Percentiles rank a stretch among this genome's conserved stretches.
These are phyloP conservation scores for Brachionus rubens DNA, from an alignment of 1,140 invertebrate species.

Conservation along the genomic window DNA sequence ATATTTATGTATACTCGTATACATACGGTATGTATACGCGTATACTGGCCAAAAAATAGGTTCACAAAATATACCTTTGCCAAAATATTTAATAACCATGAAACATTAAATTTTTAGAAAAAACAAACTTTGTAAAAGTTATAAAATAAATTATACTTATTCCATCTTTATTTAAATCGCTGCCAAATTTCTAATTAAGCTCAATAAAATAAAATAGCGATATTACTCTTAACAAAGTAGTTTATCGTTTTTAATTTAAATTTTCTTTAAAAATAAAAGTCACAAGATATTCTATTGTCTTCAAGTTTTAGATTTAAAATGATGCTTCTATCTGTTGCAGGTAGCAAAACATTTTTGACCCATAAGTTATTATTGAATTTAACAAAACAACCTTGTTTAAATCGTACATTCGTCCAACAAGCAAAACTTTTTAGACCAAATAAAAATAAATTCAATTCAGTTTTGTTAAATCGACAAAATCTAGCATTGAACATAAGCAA, in stretches of 20 bases:
- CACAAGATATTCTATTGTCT: not conserved
- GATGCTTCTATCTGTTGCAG: not conserved
- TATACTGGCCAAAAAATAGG: too few relatives aligned
- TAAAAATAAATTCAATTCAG: constrained; percentile 21
- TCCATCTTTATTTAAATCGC: too few relatives aligned
- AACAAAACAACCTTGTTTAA: not conserved
- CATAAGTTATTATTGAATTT: not conserved
- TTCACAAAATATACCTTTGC: too few relatives aligned
- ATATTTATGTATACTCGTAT: too few relatives aligned
- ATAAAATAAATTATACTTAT: too few relatives aligned
- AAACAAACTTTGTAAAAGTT: too few relatives aligned
- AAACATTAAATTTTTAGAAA: too few relatives aligned
- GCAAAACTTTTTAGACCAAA: not conserved
- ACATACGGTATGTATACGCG: too few relatives aligned
- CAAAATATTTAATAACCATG: too few relatives aligned
- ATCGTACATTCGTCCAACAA: not conserved
- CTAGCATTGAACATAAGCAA: constrained; percentile 8
- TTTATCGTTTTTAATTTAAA: not conserved
- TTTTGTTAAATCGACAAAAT: too few relatives aligned
- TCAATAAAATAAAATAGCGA: not conserved
- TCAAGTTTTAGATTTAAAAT: not conserved
- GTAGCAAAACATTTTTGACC: not conserved
- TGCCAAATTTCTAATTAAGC: not conserved
- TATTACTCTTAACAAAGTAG: constrained; percentile 38
- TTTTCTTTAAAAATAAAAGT: not conserved